These are phyloP conservation scores for Agrochola lota DNA, from an alignment of 2,888 invertebrate genomes.

Conservation along the genomic window DNA sequence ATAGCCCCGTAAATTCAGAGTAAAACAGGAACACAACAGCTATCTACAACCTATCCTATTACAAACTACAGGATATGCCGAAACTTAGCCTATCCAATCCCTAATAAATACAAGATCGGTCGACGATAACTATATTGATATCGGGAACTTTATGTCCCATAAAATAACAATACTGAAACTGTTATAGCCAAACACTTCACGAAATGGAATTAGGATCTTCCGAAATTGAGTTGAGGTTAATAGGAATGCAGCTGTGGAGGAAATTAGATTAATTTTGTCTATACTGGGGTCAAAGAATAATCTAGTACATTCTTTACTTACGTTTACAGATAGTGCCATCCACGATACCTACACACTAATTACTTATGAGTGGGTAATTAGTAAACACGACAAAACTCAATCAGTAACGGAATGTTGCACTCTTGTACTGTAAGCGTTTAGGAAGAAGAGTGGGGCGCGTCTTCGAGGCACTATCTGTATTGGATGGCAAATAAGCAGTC, in stretches of 20 bases:
- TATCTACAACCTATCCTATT: constrained; percentile 42
- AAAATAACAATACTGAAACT: constrained; percentile 57
- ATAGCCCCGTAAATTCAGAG: constrained; percentile 5
- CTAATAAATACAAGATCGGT: constrained; percentile 61
- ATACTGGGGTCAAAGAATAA: not conserved
- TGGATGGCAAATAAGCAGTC: not conserved
- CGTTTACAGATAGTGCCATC: no score
- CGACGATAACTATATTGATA: constrained; percentile 55
- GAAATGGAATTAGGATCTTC: constrained; percentile 42
- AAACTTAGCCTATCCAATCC: constrained; percentile 54
- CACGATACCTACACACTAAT: no score
- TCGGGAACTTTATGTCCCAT: constrained; percentile 49
- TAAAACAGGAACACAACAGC: constrained; percentile 32
- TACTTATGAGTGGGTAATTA: no score
- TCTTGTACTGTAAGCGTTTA: no score
- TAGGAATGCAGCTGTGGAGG: constrained; percentile 13
- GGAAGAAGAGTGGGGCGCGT: no score
- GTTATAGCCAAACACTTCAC: constrained; percentile 46
- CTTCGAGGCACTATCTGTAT: no score
- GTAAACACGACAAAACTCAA: no score
- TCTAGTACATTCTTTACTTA: not conserved
- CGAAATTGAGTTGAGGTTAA: constrained; percentile 29
- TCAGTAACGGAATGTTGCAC: no score
- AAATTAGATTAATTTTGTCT: constrained; percentile 16
- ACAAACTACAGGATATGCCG: constrained; percentile 46